phyloP scores from a whole-genome alignment of 2,797 vertebrate genomes.

The Merluccius polli region DNA sequence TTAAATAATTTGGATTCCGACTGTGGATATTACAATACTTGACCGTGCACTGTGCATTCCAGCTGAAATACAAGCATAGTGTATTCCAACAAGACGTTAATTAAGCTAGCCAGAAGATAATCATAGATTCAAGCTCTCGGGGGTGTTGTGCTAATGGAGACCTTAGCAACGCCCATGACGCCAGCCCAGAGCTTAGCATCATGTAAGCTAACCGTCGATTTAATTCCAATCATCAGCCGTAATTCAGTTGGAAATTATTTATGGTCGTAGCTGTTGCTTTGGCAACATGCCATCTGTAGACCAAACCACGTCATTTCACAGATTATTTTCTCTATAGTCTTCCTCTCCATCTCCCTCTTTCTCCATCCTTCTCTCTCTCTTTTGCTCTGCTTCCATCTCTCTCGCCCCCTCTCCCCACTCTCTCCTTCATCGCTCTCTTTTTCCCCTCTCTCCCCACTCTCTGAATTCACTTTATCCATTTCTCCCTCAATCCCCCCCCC shows the following conservation, averaged over 20 bases:
- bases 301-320: not conserved
- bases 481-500: not conserved
- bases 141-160: not conserved
- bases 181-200: not conserved
- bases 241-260: conserved; percentile 1
- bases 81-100: not conserved
- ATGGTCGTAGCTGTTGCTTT: not conserved
- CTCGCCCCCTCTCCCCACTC: not conserved
- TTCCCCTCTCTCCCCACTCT: no score
- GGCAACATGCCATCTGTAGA: not conserved
- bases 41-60: not conserved
- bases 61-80: not conserved
- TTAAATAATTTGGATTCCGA: not conserved
- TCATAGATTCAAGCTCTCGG: conserved; percentile 38
- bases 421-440: not conserved
- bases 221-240: not conserved
- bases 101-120: not conserved
- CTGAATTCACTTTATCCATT: not conserved
- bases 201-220: not conserved
- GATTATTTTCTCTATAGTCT: not conserved
- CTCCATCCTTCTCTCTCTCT: not conserved
- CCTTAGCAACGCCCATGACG: not conserved
- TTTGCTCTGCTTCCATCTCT: not conserved
- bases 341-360: conserved; percentile 4
- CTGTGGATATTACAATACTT: not conserved